Base-by-base conservation (phyloP, 53 echinoderm and acorn worm species). In the Arbacia lixula region DNA sequence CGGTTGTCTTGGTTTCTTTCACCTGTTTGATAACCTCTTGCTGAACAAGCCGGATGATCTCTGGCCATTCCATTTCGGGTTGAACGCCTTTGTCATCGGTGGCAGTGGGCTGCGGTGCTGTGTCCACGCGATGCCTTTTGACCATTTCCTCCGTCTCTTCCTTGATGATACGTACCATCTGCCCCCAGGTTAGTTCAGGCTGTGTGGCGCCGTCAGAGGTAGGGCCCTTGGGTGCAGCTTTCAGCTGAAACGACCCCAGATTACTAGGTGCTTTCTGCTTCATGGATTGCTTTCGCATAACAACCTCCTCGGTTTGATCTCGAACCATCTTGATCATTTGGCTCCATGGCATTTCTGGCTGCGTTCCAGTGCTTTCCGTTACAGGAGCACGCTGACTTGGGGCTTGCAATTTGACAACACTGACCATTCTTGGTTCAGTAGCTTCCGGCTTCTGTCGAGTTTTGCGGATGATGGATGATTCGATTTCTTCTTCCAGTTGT, bases 41-140 rank as follows among this genome's bases (percentile, higher is more conserved):
- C 42, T 88, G 88, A 30, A 88, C 84, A 4, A 88, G 38, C 5
- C 53, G 52, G 31, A 88, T 73, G 2, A 88, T 75, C 30, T 88
- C 66, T 36, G 88, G 34, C 84, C 88, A 88, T 35, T 64, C 43
- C 74, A 83, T 79, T 46, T 60, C 84, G 30, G 88, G 84, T 74
- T 88, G 83, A 32, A 84, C 29, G 19, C 52, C 83, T 37, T 49
- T 88, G 63, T 72, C 75, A 53, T 46, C 28, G 17, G 53, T 84
- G 30, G 21, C 17, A 68, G 69, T 60, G 1, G 52, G 27, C 2
- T 80, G 32, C 27, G 52, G 51, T 24, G 24, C 39, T 28, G 33
- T 24, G 25, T 39, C 16, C 14, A 20, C 38, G 32, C 54, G 39
- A 5, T 62, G 71, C 31, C 41, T 54, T 31, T 33, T 88, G 41